Base-by-base conservation (phyloP, 1,140 invertebrate species). In the Drosophila erecta region DNA sequence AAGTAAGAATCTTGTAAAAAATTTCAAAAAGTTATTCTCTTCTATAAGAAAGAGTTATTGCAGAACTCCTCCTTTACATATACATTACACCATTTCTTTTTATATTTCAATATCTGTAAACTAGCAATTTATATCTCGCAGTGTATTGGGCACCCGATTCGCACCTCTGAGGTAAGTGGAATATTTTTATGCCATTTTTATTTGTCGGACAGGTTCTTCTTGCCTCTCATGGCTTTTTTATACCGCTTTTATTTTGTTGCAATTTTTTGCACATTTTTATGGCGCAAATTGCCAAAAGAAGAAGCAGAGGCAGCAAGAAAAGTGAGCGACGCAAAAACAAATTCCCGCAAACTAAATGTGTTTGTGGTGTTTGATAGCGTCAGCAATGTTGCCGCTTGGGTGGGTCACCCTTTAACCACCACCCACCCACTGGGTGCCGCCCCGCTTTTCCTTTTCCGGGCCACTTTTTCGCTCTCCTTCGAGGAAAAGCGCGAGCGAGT, bases 301-400 rank as follows among this genome's bases (percentile, higher is more conserved):
- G 27, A 5, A 35, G 59, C 10, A 35, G 27, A 5, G 30, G 59
- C 10, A 14, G 15, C 33, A n/a, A 17, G 55, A 33, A 60, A 37
- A 53, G 43, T 49, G 50, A 53, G 57, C 44, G 61, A 60, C 44
- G 79, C 62, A 81, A 83, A 74, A 83, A 75, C 50, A 78, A 83
- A 83, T 78, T 83, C 69, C 79, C 79, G 51, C 79, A 83, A 83
- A 83, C 79, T 83, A 83, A 83, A 78, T 79, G 80, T 83, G 80
- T 71, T 83, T 83, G 80, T 71, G 80, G 80, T 61, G 51, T 55
- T 81, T 81, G 79, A 76, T 81, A 81, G 78, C 69, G 67, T 65
- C 79, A 71, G 62, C 64, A 47, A 51, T 37, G 64, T 57, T 37
- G 30, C 37, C 65, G 33, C 61, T 41, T 11, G 47, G 47, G n/a